Evolutionary conservation across 92 coral and sea anemone species (phyloP).

Genomic region (Palythoa grandis): DNA sequence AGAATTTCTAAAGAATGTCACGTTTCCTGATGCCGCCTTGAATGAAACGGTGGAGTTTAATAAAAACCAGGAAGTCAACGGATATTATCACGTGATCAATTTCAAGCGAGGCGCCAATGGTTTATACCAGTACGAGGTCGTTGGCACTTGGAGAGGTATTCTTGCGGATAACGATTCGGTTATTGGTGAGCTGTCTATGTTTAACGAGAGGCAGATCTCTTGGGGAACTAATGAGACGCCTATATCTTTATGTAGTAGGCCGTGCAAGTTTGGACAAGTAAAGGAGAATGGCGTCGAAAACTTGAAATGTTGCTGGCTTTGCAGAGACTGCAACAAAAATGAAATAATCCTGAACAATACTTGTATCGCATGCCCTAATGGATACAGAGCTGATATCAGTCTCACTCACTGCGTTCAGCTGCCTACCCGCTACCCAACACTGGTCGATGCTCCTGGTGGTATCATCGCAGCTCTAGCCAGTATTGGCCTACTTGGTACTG

Average conservation of each 20-base stretch:
- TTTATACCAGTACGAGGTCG: slow-evolving; percentile 50
- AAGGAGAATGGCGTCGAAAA: slow-evolving; percentile 30
- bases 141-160: slow-evolving; percentile 77
- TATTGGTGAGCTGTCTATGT: slow-evolving; percentile 47
- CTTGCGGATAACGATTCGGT: slow-evolving; percentile 55
- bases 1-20: slow-evolving; percentile 70
- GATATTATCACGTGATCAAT: slow-evolving; percentile 71
- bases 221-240: slow-evolving; percentile 64
- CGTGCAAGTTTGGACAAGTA: slow-evolving; percentile 63
- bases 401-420: slow-evolving; percentile 61
- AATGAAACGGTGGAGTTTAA: slow-evolving; percentile 70
- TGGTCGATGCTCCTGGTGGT: slow-evolving; percentile 54
- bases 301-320: slow-evolving; percentile 83
- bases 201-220: slow-evolving; percentile 44
- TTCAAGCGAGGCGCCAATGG: slow-evolving; percentile 56
- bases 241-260: slow-evolving; percentile 71
- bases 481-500: slow-evolving; percentile 60
- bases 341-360: slow-evolving; percentile 66
- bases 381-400: slow-evolving; percentile 60
- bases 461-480: slow-evolving; percentile 49
- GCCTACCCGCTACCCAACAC: slow-evolving; percentile 68
- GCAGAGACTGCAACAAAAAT: slow-evolving; percentile 59
- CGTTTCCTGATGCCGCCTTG: slow-evolving; percentile 79
- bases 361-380: slow-evolving; percentile 68
- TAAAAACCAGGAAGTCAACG: slow-evolving; percentile 81